Base-by-base conservation (phyloP, 1,140 invertebrate species). In the Orius insidiosus region DNA sequence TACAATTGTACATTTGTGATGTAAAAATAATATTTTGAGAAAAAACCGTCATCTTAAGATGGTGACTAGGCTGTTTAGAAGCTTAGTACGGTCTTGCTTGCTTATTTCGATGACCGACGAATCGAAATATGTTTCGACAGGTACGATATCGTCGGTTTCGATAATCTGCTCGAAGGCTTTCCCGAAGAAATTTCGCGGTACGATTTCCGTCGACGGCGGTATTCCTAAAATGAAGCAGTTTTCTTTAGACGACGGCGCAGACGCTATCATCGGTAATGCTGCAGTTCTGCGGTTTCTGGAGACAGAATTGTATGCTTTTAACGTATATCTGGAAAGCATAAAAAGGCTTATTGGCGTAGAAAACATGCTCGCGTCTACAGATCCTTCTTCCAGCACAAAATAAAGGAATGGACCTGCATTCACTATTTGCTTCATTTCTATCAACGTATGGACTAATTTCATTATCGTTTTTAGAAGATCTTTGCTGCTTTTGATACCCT, bases 81-180 rank as follows among this genome's bases (percentile, higher is more conserved):
- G 53, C 44, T 55, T 57, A 5, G 55, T 51, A 32, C 55, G 36
- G 37, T 57, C 55, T 49, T 50, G 47, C 11, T 13, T 50, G 45
- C 49, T 52, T 34, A 57, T 53, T 45, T 53, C 49, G 18, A 55
- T 49, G 14, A 53, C 49, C 34, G 52, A 44, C 49, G 80, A 72
- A 62, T 93, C 87, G 60, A 93, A 85, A 58, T 76, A 78, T 61
- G 90, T 84, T 44, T 80, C 67, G 16, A 71, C 65, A 14, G 83
- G 71, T 19, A 68, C 62, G n/a, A 73, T 74, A 46, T 78, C 76
- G 33, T 80, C 80, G 56, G 77, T 80, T 44, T 77, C 70, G 1
- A 85, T 85, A 42, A 86, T 85, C 63, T 88, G 83, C 59, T 89
- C 84, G 60, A 95, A 97, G 0, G 89, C 90, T 62, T 84, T 85